Evolutionary conservation across 2,888 invertebrate species (phyloP), one percentile per base, ranked within the genome.

Genomic region (Prosopocoilus inquinatus): DNA sequence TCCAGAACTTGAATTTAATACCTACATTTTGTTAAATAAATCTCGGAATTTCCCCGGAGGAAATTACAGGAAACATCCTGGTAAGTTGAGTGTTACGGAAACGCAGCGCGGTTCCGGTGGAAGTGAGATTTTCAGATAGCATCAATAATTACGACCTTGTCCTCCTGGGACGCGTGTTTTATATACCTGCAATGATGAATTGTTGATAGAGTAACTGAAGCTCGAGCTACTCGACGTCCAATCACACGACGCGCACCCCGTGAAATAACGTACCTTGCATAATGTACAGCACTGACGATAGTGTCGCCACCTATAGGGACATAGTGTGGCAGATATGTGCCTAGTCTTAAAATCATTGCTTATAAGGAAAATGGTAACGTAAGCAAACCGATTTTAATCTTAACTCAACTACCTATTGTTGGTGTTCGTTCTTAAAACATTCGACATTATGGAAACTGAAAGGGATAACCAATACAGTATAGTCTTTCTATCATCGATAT

Each of bases 71-170:
- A 61, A 65, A 60, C 61, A 61, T 56, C 47, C 60, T 57, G 60
- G 61, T 61, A 61, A 61, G 59, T 61, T 59, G 61, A 60, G 64
- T 59, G 57, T 61, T 59, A 53, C 64, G 64, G 62, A 64, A 61
- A 60, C 50, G 58, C 49, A 47, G 49, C 50, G 56, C 55, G 55
- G 62, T 64, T 65, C 63, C 64, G 60, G 51, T 63, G 67, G 65
- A 65, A 62, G 61, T 59, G 56, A 59, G 64, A 64, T 62, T 62
- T 61, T 59, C 60, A 63, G 67, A 64, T 64, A 65, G 52, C 67
- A 65, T 67, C 67, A 67, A 67, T 67, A 67, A 67, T 67, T 67
- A 67, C 64, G 45, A 16, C 58, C 48, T 44, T 50, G 49, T 60
- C 55, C 61, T 61, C 55, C 38, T 44, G 60, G 56, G 59, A 60